Evolutionary conservation across 2,797 vertebrate species (phyloP), one percentile per base, ranked within the genome.

Genomic region (Poeciliopsis paucimaculata): DNA sequence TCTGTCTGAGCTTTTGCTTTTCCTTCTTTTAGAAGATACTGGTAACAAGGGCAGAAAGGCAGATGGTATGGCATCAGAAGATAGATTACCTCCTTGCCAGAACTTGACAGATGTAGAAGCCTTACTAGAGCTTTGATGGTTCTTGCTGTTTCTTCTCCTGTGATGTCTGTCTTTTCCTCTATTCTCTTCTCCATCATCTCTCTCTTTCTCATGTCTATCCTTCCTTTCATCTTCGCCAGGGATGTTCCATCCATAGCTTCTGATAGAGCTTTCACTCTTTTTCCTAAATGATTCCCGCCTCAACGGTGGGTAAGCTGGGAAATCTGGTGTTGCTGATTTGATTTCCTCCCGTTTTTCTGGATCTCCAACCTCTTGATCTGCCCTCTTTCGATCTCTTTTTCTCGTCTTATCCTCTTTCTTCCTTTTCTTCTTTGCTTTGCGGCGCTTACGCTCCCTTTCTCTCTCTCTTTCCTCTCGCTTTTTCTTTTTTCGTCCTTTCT

Each of bases 31-130:
- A 68, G 94, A 95, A 60, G 94, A 88, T 26, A 93, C 91, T 71
- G 95, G 96, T 89, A 96, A 89, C 80, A 96, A 87, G 73, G 96
- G 95, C 49, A 95, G 86, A 90, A 96, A 96, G 84, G 95, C 92
- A 62, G 95, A 95, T 36, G 93, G 93, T 20, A 92, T 90, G 18
- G 92, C 75, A 20, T 96, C 95, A 2, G 93, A 92, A 81, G 36
- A 41, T 26, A 91, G 90, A 82, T 95, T 95, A 4, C 86, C 92
- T 49, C 91, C 93, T 83, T 90, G 90, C 95, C 95, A 96, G 85
- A 96, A 96, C 87, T 96, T 96, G 3, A 96, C 96, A 0, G 95
- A 95, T 49, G 95, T 92, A 0, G 94, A 89, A 66, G 95, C 91
- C 83, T 96, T 96, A 82, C 87, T 80, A 9, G 95, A 91, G 84